A percentile compares a stretch with the other conserved stretches of the same genome.
Evolutionary conservation across 2,888 invertebrate species (phyloP).

Genomic region (Spodoptera picta): DNA sequence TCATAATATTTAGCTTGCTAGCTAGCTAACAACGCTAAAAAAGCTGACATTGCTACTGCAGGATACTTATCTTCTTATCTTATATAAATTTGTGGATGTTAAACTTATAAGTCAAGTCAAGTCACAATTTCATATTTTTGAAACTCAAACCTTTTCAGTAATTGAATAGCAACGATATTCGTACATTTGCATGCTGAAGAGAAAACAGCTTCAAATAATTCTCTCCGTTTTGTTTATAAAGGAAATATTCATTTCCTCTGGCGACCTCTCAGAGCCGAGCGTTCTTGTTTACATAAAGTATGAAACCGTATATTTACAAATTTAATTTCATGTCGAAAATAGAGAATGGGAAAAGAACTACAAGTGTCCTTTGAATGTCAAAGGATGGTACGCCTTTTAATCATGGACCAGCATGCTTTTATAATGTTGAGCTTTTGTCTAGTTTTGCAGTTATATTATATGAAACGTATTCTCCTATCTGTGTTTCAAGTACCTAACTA

Average conservation of each 20-base stretch:
- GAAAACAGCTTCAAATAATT: constrained; percentile 21
- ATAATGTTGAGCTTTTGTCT: too few relatives aligned
- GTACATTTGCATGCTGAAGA: constrained; percentile 28
- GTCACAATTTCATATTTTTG: background rate
- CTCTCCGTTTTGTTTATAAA: constrained; percentile 29
- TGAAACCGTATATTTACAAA: constrained; percentile 33
- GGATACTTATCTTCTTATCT: too few relatives aligned
- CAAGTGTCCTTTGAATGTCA: constrained; percentile 14
- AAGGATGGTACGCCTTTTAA: too few relatives aligned
- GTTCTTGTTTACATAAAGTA: constrained; percentile 31
- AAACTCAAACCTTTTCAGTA: background rate
- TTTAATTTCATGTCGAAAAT: constrained; percentile 27
- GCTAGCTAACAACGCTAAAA: too few relatives aligned
- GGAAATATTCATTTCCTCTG: constrained; percentile 40
- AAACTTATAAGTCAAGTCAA: too few relatives aligned
- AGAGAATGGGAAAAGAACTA: constrained; percentile 7
- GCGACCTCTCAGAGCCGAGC: constrained; percentile 15
- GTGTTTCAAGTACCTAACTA: too few relatives aligned
- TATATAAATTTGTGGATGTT: too few relatives aligned
- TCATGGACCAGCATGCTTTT: too few relatives aligned
- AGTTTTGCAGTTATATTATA: too few relatives aligned
- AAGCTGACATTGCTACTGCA: background rate
- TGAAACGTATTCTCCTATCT: too few relatives aligned
- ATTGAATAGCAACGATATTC: background rate
- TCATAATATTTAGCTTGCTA: too few relatives aligned